phyloP scores from a whole-genome alignment of 2,888 invertebrate species.

The Epinotia brunnichana region DNA sequence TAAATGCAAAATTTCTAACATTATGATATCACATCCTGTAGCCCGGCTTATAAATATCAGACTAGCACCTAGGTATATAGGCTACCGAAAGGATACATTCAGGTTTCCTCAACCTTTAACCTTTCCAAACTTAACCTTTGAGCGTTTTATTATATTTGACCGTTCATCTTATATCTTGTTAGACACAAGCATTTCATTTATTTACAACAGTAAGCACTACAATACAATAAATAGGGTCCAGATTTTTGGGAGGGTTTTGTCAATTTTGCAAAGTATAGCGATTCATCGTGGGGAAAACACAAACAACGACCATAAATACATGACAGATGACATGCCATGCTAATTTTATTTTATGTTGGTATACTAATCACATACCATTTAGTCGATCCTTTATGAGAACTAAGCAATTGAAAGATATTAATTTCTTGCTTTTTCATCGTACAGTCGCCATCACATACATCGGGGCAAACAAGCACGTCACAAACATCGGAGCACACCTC shows the following conservation, averaged over 20 bases:
- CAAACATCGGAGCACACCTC: too few relatives aligned
- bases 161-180: not conserved
- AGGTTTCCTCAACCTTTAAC: conserved; percentile 11
- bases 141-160: conserved; percentile 16
- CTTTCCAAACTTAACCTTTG: conserved; percentile 9
- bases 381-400: not conserved
- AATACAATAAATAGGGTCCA: not conserved
- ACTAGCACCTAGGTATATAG: not conserved
- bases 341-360: not conserved
- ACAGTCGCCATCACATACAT: too few relatives aligned
- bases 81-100: conserved; percentile 6
- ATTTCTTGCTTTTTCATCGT: not conserved
- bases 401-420: not conserved
- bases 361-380: not conserved
- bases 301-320: not conserved
- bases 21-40: not conserved
- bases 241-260: not conserved
- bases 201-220: not conserved
- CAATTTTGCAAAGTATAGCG: too few relatives aligned
- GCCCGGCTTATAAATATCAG: not conserved
- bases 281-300: not conserved
- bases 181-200: not conserved
- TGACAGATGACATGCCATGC: not conserved
- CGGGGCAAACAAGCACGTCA: too few relatives aligned
- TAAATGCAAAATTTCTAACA: not conserved